A percentile compares a stretch with the other conserved stretches of the same genome.
Conservation (phyloP, 2,797 vertebrate genomes). For the Molossus molossus region DNA sequence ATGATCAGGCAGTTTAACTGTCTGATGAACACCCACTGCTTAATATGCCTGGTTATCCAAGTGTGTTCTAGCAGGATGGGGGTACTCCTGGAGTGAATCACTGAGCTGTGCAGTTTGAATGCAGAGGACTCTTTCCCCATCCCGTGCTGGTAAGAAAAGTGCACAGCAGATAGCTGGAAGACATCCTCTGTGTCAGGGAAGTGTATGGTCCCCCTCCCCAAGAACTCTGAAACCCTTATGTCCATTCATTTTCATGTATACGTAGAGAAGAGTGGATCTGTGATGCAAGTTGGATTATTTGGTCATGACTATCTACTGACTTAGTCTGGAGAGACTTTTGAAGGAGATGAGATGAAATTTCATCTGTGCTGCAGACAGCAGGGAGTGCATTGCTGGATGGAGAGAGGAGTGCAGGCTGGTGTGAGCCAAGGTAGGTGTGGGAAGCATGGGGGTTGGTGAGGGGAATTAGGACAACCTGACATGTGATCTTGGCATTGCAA, state of each 20-base stretch:
- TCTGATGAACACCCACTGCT: neutral
- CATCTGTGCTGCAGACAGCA: conserved; percentile 68
- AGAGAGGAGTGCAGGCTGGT: conserved; percentile 22
- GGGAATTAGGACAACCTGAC: conserved; percentile 33
- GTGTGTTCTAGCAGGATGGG: neutral
- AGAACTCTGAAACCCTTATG: neutral
- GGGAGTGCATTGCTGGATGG: conserved; percentile 44
- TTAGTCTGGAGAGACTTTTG: conserved; percentile 70
- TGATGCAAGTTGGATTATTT: conserved; percentile 66
- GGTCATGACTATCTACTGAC: conserved; percentile 69
- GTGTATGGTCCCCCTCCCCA: neutral
- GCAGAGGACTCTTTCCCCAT: neutral
- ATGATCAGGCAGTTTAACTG: conserved; percentile 31
- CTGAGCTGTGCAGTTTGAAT: conserved; percentile 21
- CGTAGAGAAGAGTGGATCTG: conserved; percentile 36
- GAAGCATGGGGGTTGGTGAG: neutral
- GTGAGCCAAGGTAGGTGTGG: conserved; percentile 68
- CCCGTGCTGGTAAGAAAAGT: conserved; percentile 16
- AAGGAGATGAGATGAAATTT: conserved; percentile 79
- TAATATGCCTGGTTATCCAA: conserved; percentile 21
- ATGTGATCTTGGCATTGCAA: conserved; percentile 44
- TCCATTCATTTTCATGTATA: conserved; percentile 53
- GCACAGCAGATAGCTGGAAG: neutral
- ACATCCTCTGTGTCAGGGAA: neutral
- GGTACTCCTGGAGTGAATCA: neutral